phyloP scores from a whole-genome alignment of 2,797 vertebrate species.

The Betta splendens region DNA sequence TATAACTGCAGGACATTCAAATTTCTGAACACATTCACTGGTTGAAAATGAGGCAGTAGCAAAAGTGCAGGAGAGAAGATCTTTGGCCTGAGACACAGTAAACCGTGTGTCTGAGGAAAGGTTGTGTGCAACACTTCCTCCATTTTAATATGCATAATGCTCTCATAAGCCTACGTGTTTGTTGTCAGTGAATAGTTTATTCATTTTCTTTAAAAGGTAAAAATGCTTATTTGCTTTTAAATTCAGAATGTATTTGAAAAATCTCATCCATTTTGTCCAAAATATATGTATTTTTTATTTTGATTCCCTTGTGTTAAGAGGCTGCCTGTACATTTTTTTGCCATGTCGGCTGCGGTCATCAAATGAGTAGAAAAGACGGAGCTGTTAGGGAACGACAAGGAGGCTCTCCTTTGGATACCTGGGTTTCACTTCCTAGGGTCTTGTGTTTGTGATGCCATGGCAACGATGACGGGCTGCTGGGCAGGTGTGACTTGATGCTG shows the following conservation, averaged over 20 bases:
- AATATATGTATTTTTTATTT: conserved; percentile 37
- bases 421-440: conserved; percentile 70
- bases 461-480: conserved; percentile 83
- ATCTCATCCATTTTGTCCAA: conserved; percentile 43
- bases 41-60: conserved; percentile 39
- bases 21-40: conserved; percentile 29
- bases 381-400: conserved; percentile 34
- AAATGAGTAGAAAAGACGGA: conserved; percentile 60
- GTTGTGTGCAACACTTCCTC: conserved; percentile 15
- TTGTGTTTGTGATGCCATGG: conserved; percentile 75
- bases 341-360: conserved; percentile 53
- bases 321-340: conserved; percentile 51
- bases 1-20: conserved; percentile 22
- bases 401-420: conserved; percentile 59
- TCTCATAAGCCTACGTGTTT: conserved; percentile 23
- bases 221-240: conserved; percentile 43
- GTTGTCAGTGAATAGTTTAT: conserved; percentile 26
- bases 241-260: conserved; percentile 37
- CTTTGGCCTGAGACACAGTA: conserved; percentile 64
- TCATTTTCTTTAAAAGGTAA: conserved; percentile 29
- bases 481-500: conserved; percentile 62
- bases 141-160: conserved; percentile 43
- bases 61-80: conserved; percentile 47
- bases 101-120: conserved; percentile 28
- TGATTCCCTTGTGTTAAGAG: conserved; percentile 63